Conservation (phyloP, 2,888 invertebrate genomes). For the Brassicogethes aeneus region DNA sequence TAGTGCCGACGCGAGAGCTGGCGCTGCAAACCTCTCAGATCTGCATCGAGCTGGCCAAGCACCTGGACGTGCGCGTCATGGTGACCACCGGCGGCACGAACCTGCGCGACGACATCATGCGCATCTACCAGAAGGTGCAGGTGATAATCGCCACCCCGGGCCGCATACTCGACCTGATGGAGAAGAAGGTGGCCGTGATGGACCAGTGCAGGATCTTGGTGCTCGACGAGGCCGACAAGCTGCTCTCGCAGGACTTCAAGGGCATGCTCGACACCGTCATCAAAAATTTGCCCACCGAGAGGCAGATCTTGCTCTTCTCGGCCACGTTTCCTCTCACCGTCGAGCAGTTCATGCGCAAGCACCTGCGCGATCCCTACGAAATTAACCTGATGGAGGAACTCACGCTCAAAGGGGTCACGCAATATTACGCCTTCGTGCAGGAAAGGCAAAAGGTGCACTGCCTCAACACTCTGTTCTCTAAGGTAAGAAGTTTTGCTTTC, state of each 20-base stretch:
- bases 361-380: constrained; percentile 95
- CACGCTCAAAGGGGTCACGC: constrained; percentile 97
- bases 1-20: constrained; percentile 97
- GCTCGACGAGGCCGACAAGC: constrained; percentile 98
- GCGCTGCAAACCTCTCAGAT: constrained; percentile 99
- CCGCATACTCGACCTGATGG: constrained; percentile 98
- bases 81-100: constrained; percentile 99
- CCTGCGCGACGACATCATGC: constrained; percentile 97
- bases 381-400: constrained; percentile 99
- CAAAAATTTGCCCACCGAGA: constrained; percentile 81
- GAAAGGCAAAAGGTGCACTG: constrained; percentile 99
- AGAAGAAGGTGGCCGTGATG: constrained; percentile 77
- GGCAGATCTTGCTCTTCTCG: constrained; percentile 97
- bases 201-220: constrained; percentile 94
- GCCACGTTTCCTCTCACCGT: constrained; percentile 99
- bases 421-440: constrained; percentile 99
- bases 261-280: constrained; percentile 95
- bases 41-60: constrained; percentile 97
- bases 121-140: constrained; percentile 98
- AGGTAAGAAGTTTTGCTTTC: constrained; percentile 65
- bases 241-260: constrained; percentile 97
- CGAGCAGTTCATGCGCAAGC: constrained; percentile 97
- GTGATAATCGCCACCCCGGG: constrained; percentile 99
- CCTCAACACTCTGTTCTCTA: constrained; percentile 98
- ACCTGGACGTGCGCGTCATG: constrained; percentile 96